Evolutionary conservation across 2,888 invertebrate genomes (phyloP).

Genomic region (Microdon myrmicae): DNA sequence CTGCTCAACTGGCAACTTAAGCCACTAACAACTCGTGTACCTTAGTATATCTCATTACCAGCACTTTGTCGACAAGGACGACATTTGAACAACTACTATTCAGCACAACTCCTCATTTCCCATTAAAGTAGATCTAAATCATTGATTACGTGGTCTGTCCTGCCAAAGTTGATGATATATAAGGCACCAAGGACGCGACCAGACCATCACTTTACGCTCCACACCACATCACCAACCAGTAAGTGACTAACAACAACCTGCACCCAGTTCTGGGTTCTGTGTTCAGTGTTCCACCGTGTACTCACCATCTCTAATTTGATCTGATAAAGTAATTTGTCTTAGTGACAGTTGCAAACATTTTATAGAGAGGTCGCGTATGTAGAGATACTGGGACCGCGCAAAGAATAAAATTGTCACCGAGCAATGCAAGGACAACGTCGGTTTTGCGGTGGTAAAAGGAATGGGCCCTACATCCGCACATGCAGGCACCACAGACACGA

Average conservation of each 20-base stretch:
- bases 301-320: slow-evolving; percentile 50
- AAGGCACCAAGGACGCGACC: slow-evolving; percentile 19
- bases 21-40: too few species aligned
- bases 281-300: slow-evolving; percentile 6
- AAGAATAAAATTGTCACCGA: slow-evolving; percentile 44
- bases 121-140: slow-evolving; percentile 38
- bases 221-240: neutral
- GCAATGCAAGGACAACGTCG: slow-evolving; percentile 4
- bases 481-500: too few species aligned
- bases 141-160: slow-evolving; percentile 24
- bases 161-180: neutral
- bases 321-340: slow-evolving; percentile 54
- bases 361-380: slow-evolving; percentile 37
- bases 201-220: slow-evolving; percentile 9
- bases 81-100: slow-evolving; percentile 7
- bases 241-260: slow-evolving; percentile 12
- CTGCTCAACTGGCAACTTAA: too few species aligned
- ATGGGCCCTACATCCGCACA: too few species aligned
- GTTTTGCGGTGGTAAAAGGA: too few species aligned
- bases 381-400: slow-evolving; percentile 10
- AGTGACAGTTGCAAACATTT: slow-evolving; percentile 53
- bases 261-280: slow-evolving; percentile 3
- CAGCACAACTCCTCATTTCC: slow-evolving; percentile 8
- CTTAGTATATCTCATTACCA: neutral
- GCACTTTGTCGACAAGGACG: slow-evolving; percentile 21